Base-by-base conservation (phyloP, 2,888 invertebrate genomes). In the Ferrisia virgata region DNA sequence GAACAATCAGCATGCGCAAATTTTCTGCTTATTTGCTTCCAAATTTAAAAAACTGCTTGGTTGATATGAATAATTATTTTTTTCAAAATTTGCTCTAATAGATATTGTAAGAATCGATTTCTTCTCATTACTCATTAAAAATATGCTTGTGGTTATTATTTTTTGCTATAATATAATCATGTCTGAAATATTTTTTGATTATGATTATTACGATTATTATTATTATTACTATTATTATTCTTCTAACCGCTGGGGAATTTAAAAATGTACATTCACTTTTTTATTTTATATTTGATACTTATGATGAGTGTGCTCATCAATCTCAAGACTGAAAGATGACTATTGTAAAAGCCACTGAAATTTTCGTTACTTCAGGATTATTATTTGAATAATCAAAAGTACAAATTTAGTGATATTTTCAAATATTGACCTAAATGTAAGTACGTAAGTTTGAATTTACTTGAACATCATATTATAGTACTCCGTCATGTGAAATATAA, bases 371-470 rank as follows among this genome's bases (percentile, higher is more conserved):
- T 28, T 36, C 36, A 33, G 33, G 33, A 72, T 31, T 53, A n/a
- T n/a, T 18, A 8, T 18, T 76, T 76, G 6, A 25, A 36, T 36
- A 76, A 76, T 76, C 72, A 76, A 76, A 64, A 76, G 33, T 76
- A 76, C 36, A 33, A 76, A 76, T 76, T 76, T 33, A 76, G 72
- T 33, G 36, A 76, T 76, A 69, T 76, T 36, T 1, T 76, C 36
- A 15, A 36, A 76, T 76, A 18, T 36, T 36, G 18, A 36, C 33
- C 22, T 76, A 15, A 13, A 36, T 76, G 72, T 76, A 76, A 5
- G 15, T 76, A 76, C 36, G 36, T 76, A 36, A n/a, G n/a, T n/a
- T n/a, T n/a, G n/a, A n/a, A 76, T 33, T 28, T 33, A 76, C 36
- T 15, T 36, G 72, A 33, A 76, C 31, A 69, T 69, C 36, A 36